Base-by-base conservation (phyloP, 2,113 vertebrate species). In the Atlantisia rogersi region DNA sequence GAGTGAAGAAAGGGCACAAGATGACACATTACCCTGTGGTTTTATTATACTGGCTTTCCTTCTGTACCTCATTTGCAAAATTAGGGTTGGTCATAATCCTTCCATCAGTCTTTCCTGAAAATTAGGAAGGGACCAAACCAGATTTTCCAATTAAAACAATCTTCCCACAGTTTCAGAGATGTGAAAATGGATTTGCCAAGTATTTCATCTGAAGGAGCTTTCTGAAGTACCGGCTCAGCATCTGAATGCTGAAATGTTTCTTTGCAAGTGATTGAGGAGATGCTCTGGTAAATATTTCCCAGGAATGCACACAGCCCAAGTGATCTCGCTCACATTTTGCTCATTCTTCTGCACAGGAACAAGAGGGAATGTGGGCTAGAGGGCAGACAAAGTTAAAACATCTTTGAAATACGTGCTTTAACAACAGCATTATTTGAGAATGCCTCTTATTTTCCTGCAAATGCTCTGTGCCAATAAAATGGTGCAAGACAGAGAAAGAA, bases 1-100 rank as follows among this genome's bases (percentile, higher is more conserved):
- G 31, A 92, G 62, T 89, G 91, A 96, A 95, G 86, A 94, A 84
- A 94, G 69, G 88, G 67, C 59, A 74, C 7, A 35, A 91, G 92
- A 93, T 94, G 86, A 95, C 95, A 82, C 81, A 94, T 87, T 85
- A 94, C 46, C 40, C 67, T 92, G 88, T 85, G 91, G 84, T 94
- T 96, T 94, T 91, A 50, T 94, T 94, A 80, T 67, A 73, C 46
- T 37, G 69, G 74, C 70, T 95, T 91, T 96, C 28, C 58, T 87
- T 89, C 77, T 70, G 84, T 96, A 93, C 88, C 22, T 95, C 91
- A 96, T 94, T 96, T 96, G 88, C 95, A 97, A 96, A 97, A 96
- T 93, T 87, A 96, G 46, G 91, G 88, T 69, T 89, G 94, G 94
- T 91, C 88, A 90, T 94, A 95, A 96, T 94, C 92, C 83, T 87